These are phyloP conservation scores for Sericinus montela DNA, from an alignment of 2,888 invertebrate species.

Conservation along the genomic window DNA sequence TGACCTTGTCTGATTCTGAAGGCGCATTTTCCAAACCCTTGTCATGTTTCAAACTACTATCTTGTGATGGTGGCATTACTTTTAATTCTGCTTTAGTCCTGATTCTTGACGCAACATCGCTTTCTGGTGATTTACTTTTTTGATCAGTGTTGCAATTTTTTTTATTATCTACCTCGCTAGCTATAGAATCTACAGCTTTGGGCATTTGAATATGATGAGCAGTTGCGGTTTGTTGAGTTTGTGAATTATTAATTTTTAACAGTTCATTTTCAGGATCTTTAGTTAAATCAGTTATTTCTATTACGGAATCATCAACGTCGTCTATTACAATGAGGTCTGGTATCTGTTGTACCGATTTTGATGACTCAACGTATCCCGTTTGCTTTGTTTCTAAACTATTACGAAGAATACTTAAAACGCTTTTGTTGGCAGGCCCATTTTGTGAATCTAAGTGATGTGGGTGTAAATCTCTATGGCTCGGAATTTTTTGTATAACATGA, in stretches of 20 bases:
- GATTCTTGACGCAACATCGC: conserved; percentile 84
- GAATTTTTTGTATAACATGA: conserved; percentile 63
- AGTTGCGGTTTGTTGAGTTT: conserved; percentile 31
- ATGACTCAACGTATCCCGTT: conserved; percentile 73
- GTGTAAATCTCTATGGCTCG: conserved; percentile 57
- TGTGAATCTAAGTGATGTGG: conserved; percentile 50
- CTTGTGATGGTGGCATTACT: conserved; percentile 69
- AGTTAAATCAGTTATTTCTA: conserved; percentile 70
- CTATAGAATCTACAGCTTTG: conserved; percentile 83
- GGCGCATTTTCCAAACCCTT: conserved; percentile 30
- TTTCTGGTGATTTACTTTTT: conserved; percentile 64
- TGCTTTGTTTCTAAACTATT: conserved; percentile 84
- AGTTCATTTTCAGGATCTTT: conserved; percentile 53
- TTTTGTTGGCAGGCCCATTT: conserved; percentile 81
- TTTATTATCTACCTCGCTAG: conserved; percentile 67
- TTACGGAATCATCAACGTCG: conserved; percentile 67
- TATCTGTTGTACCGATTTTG: conserved; percentile 65
- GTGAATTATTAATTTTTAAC: conserved; percentile 33
- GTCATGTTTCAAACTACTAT: conserved; percentile 43
- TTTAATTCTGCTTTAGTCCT: conserved; percentile 93
- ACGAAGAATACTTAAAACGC: conserved; percentile 84
- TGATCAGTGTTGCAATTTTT: conserved; percentile 46
- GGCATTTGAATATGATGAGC: conserved; percentile 82
- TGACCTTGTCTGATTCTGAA: conserved; percentile 42
- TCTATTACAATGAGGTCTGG: conserved; percentile 74